A percentile compares a stretch with the other conserved stretches of the same genome.
Evolutionary conservation across 2,113 vertebrate genomes (phyloP).

Genomic region (Megaceryle maxima): DNA sequence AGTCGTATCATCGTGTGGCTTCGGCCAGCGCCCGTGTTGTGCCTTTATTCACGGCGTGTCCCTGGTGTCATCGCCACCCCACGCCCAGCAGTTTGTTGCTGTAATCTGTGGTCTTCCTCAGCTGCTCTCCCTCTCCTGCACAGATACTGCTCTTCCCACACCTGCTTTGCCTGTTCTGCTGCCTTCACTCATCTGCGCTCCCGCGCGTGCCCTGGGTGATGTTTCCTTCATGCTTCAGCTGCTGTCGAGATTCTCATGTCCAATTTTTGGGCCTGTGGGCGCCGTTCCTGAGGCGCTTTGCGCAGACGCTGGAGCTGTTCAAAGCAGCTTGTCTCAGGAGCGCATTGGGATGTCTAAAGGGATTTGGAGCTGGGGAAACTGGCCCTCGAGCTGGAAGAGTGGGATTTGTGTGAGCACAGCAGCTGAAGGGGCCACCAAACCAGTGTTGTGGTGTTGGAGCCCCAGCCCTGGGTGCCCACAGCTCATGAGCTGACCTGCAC

Average conservation of each 20-base stretch:
- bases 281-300: background rate
- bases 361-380: background rate
- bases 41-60: background rate
- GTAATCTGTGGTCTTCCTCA: background rate
- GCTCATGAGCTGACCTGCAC: background rate
- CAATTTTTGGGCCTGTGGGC: background rate
- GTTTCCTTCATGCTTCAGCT: background rate
- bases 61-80: background rate
- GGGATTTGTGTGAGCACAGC: background rate
- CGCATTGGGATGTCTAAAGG: fast-evolving
- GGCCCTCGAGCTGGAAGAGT: fast-evolving
- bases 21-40: background rate
- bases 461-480: background rate
- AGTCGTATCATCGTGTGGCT: background rate
- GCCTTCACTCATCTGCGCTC: fast-evolving
- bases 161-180: background rate
- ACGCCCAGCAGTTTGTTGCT: background rate
- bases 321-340: background rate
- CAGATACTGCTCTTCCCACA: background rate
- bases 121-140: background rate
- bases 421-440: background rate
- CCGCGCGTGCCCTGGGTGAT: fast-evolving
- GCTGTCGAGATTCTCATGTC: background rate
- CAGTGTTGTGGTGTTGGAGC: background rate
- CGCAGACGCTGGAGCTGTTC: background rate